Percentiles rank a stretch among this genome's conserved stretches.
Conservation (phyloP, 35 echinoderm and acorn worm species). For the Hemicentrotus pulcherrimus region DNA sequence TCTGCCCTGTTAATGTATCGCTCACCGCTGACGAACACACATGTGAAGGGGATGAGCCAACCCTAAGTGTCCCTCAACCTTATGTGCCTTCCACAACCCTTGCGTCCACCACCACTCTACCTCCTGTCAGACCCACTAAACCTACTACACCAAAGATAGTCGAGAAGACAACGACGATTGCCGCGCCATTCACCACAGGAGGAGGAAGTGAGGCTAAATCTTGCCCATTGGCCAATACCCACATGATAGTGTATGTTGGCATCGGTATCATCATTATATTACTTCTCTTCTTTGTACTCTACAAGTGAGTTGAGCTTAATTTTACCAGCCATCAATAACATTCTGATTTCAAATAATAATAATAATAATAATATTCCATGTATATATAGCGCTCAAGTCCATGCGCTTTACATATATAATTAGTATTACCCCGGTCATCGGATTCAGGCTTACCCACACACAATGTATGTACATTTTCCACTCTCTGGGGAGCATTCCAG, state of each 20-base stretch:
- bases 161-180: background rate
- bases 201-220: background rate
- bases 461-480: too few species aligned
- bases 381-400: too few species aligned
- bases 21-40: constrained; percentile 67
- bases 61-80: constrained; percentile 22
- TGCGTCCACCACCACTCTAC: background rate
- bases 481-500: too few species aligned
- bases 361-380: too few species aligned
- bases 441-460: too few species aligned
- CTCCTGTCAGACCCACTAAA: background rate
- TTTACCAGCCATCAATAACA: background rate
- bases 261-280: constrained; percentile 49
- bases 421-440: too few species aligned
- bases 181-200: background rate
- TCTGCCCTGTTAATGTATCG: constrained; percentile 66
- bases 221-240: background rate
- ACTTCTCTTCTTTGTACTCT: constrained; percentile 46
- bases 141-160: background rate
- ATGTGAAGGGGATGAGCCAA: constrained; percentile 50
- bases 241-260: constrained; percentile 47
- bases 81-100: background rate
- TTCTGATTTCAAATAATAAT: too few species aligned
- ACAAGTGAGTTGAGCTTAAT: constrained; percentile 52
- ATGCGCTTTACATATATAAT: too few species aligned